phyloP scores from a whole-genome alignment of 1,140 invertebrate genomes.

The Panonychus citri region DNA sequence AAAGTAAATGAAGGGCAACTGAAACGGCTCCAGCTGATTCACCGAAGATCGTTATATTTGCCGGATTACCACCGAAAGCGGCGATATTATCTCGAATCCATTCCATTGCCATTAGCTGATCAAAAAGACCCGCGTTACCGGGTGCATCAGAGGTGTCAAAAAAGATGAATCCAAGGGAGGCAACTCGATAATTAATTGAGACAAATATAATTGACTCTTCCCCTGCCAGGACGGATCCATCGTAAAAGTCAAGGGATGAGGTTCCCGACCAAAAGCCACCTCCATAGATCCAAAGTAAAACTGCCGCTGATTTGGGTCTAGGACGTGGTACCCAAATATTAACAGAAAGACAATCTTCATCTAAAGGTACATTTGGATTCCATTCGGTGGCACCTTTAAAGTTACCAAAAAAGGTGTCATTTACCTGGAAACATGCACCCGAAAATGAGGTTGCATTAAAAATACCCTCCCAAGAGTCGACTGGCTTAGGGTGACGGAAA shows the following conservation, averaged over 20 bases:
- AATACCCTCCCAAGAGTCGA: slow-evolving; percentile 50
- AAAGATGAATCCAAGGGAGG: slow-evolving; percentile 76
- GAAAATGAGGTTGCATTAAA: slow-evolving; percentile 47
- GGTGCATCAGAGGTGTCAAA: slow-evolving; percentile 69
- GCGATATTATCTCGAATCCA: slow-evolving; percentile 84
- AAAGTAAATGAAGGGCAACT: slow-evolving; percentile 72
- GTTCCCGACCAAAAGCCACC: slow-evolving; percentile 83
- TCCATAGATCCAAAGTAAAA: slow-evolving; percentile 90
- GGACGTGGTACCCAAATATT: slow-evolving; percentile 55
- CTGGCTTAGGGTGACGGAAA: slow-evolving; percentile 63
- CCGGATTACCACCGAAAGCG: slow-evolving; percentile 75
- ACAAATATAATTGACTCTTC: slow-evolving; percentile 85
- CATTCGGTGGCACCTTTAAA: slow-evolving; percentile 83
- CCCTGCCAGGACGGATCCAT: slow-evolving; percentile 56
- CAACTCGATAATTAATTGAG: slow-evolving; percentile 80
- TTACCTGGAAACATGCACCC: slow-evolving; percentile 71
- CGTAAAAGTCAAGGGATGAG: slow-evolving; percentile 66
- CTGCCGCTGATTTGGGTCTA: slow-evolving; percentile 29
- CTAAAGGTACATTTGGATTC: slow-evolving; percentile 62
- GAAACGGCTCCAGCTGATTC: slow-evolving; percentile 87
- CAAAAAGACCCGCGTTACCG: slow-evolving; percentile 80
- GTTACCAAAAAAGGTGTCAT: slow-evolving; percentile 59
- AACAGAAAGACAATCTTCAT: slow-evolving; percentile 89
- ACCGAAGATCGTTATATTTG: slow-evolving; percentile 83
- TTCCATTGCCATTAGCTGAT: slow-evolving; percentile 77